Conservation (phyloP, 2,888 invertebrate species). For the Pasiphila rectangulata region DNA sequence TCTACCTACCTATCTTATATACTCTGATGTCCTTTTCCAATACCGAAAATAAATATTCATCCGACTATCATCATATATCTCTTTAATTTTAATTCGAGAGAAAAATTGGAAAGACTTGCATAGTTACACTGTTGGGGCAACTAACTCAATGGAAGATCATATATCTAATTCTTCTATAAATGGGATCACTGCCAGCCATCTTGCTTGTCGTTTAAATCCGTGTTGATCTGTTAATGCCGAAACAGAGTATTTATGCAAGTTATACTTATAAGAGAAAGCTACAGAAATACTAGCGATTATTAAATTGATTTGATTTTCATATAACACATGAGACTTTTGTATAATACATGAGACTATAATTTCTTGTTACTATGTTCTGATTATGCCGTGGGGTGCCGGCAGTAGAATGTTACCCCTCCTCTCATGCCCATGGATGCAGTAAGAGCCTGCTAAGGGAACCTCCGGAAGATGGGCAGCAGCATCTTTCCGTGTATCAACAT, state of each 20-base stretch:
- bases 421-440: too few species aligned
- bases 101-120: constrained; percentile 38
- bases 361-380: neutral
- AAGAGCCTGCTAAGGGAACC: too few species aligned
- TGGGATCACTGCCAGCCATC: too few species aligned
- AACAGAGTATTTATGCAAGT: neutral
- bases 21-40: constrained; percentile 40
- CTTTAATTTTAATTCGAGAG: constrained; percentile 31
- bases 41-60: constrained; percentile 68
- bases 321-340: neutral
- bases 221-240: neutral
- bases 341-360: neutral
- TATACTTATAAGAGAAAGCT: constrained; percentile 3
- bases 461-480: too few species aligned
- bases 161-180: too few species aligned
- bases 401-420: too few species aligned
- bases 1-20: constrained; percentile 41
- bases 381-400: too few species aligned
- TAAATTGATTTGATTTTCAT: constrained; percentile 2
- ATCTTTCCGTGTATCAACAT: too few species aligned
- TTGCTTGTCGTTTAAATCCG: too few species aligned
- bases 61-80: constrained; percentile 42
- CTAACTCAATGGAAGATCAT: too few species aligned
- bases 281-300: constrained; percentile 13
- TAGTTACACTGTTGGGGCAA: neutral